Percentiles rank a stretch among this genome's conserved stretches.
Evolutionary conservation across 2,113 vertebrate genomes (phyloP).

Genomic region (Chrysochloris asiatica): DNA sequence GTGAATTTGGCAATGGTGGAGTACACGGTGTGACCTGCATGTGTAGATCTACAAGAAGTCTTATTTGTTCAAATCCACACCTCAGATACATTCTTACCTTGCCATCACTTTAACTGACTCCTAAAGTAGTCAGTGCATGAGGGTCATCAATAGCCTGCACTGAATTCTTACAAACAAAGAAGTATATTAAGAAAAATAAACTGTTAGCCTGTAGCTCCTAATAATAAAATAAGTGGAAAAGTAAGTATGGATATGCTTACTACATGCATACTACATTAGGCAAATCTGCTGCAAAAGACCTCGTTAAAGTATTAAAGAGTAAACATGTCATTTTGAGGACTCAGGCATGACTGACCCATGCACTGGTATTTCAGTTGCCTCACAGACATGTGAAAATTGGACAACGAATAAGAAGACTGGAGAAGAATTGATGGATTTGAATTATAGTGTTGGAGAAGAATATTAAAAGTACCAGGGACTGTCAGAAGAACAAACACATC

Average conservation of each 20-base stretch:
- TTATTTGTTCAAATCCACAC: constrained; percentile 5
- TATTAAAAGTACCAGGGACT: too few relatives aligned
- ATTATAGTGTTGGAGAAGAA: too few relatives aligned
- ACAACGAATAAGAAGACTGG: too few relatives aligned
- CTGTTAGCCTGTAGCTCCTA: background rate
- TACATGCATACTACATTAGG: too few relatives aligned
- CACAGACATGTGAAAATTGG: too few relatives aligned
- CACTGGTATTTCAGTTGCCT: too few relatives aligned
- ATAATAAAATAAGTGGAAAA: background rate
- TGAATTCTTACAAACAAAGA: constrained; percentile 31
- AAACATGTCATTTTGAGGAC: too few relatives aligned
- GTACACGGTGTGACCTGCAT: background rate
- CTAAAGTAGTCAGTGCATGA: background rate
- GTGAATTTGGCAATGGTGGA: background rate
- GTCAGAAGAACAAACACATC: too few relatives aligned
- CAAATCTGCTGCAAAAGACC: too few relatives aligned
- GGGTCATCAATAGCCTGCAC: background rate
- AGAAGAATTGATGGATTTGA: too few relatives aligned
- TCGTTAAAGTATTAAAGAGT: too few relatives aligned
- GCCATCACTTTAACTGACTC: background rate
- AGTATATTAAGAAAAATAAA: background rate
- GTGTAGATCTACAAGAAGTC: background rate
- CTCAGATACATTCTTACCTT: background rate
- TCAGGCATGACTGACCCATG: too few relatives aligned
- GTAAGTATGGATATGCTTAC: background rate